These are phyloP conservation scores for Dinomys branickii DNA, from an alignment of 2,113 vertebrate genomes.

Conservation along the genomic window DNA sequence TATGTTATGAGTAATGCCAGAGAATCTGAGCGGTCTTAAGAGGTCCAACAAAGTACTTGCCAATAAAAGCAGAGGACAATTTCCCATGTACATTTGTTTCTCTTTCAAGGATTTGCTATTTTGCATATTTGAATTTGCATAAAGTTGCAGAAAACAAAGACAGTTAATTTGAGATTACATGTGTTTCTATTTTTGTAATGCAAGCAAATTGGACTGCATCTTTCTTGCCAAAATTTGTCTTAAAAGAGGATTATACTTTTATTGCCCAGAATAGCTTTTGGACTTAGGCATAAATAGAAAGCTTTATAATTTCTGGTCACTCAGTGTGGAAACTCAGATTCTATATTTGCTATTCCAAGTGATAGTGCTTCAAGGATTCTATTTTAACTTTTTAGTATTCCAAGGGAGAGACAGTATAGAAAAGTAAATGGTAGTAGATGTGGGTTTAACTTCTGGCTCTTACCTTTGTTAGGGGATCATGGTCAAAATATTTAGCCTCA, in stretches of 20 bases:
- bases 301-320: constrained; percentile 59
- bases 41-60: neutral
- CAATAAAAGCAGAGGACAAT: constrained; percentile 49
- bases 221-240: constrained; percentile 70
- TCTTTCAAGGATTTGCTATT: constrained; percentile 65
- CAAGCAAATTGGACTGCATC: constrained; percentile 55
- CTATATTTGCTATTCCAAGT: constrained; percentile 18
- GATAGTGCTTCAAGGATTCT: neutral
- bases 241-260: constrained; percentile 57
- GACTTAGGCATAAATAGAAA: constrained; percentile 62
- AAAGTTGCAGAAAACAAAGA: constrained; percentile 41
- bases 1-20: constrained; percentile 56
- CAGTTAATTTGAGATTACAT: constrained; percentile 71
- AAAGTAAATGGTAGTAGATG: neutral
- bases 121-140: constrained; percentile 66
- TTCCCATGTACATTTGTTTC: constrained; percentile 45
- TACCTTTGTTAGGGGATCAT: neutral
- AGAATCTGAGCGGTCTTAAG: neutral
- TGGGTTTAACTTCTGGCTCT: neutral
- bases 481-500: neutral
- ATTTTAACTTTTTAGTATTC: neutral
- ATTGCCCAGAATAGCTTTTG: constrained; percentile 58
- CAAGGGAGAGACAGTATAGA: neutral
- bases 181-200: constrained; percentile 67
- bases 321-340: constrained; percentile 27